Evolutionary conservation across 2,888 invertebrate species (phyloP).

Genomic region (Uropetala carovei): DNA sequence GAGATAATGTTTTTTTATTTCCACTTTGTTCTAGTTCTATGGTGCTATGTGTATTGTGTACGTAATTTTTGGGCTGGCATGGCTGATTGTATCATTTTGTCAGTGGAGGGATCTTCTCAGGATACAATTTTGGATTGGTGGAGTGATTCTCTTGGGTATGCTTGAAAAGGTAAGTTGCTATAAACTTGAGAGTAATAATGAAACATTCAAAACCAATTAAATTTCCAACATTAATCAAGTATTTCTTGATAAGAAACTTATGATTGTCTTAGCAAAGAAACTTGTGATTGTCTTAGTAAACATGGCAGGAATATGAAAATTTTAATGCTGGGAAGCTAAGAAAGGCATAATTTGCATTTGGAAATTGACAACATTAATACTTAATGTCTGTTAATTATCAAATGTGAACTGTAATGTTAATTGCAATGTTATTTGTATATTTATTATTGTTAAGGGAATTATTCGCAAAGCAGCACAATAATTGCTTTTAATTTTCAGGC

Average conservation of each 20-base stretch:
- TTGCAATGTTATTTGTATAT: no score
- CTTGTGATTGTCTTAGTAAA: background rate
- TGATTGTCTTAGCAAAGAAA: background rate
- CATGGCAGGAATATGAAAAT: background rate
- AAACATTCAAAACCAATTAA: background rate
- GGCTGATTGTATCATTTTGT: constrained; percentile 89
- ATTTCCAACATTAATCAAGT: background rate
- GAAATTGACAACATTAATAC: no score
- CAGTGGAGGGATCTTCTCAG: constrained; percentile 94
- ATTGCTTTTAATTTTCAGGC: constrained; percentile 76
- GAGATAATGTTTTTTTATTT: background rate
- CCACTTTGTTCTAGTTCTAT: constrained; percentile 83
- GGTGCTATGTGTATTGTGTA: constrained; percentile 93
- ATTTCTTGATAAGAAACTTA: constrained; percentile 36
- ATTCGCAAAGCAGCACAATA: no score
- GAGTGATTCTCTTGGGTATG: constrained; percentile 91
- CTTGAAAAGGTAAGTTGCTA: constrained; percentile 79
- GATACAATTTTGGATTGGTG: constrained; percentile 98
- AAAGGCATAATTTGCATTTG: no score
- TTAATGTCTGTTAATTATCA: no score
- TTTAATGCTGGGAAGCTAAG: no score
- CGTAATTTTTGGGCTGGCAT: constrained; percentile 86
- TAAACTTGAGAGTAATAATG: background rate
- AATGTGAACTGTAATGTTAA: no score
- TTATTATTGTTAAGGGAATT: no score